A percentile compares a stretch with the other conserved stretches of the same genome.
Evolutionary conservation across 2,113 vertebrate species (phyloP).

Genomic region (Paradisaea rubra): DNA sequence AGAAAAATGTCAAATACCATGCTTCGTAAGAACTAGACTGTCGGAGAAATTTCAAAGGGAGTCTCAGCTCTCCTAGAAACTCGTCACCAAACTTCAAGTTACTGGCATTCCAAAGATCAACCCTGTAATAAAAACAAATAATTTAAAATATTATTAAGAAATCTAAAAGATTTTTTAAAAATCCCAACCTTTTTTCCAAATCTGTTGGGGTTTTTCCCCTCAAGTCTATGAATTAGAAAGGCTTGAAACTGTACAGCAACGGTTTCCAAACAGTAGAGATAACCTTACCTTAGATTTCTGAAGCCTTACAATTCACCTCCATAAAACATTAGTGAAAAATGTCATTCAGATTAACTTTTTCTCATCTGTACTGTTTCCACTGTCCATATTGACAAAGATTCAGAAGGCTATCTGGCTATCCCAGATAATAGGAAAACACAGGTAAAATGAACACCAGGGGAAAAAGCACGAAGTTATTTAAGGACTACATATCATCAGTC

Average conservation of each 20-base stretch:
- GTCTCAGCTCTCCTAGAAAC: slow-evolving; percentile 90
- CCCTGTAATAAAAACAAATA: slow-evolving; percentile 69
- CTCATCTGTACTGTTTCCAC: background rate
- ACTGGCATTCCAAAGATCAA: slow-evolving; percentile 97
- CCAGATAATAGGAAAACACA: background rate
- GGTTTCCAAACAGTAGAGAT: background rate
- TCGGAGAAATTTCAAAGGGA: slow-evolving; percentile 86
- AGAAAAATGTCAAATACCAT: slow-evolving; percentile 78
- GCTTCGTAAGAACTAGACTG: slow-evolving; percentile 88
- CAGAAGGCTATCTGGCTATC: background rate
- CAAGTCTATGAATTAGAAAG: background rate
- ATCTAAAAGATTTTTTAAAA: background rate
- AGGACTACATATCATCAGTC: background rate
- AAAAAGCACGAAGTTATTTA: background rate
- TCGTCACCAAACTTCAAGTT: slow-evolving; percentile 97
- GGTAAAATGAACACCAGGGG: background rate
- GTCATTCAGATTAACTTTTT: background rate
- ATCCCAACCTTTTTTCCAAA: background rate
- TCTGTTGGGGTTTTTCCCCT: background rate
- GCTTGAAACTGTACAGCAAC: background rate
- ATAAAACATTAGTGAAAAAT: background rate
- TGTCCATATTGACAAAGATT: background rate
- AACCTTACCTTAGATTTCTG: background rate
- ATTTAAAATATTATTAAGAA: background rate
- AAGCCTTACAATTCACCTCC: background rate